Evolutionary conservation across 2,113 vertebrate genomes (phyloP), one percentile per base, ranked within the genome.

Genomic region (Lasiurus borealis): DNA sequence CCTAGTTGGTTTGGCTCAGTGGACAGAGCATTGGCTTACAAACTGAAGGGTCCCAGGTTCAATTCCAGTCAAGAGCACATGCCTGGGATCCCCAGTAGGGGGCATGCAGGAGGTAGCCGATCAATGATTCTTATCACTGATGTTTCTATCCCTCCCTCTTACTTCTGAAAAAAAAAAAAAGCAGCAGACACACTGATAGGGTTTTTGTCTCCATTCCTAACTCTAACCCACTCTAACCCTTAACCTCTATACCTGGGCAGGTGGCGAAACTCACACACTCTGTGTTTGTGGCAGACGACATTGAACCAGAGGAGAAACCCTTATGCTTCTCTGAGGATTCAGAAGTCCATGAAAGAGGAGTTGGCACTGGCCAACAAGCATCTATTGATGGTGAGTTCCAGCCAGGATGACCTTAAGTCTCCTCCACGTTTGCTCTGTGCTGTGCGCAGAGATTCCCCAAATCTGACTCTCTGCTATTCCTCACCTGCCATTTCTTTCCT

Each of bases 331-430:
- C 68, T 91, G 27, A 77, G n/a, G 16, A 95, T 96, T 92, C 88
- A 36, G 85, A 66, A 27, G 10, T 0, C 3, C 3, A 1, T 93
- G 76, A 69, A 3, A 0, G 11, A 21, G 48, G 98, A 98, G 91
- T 34, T 98, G 89, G 21, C 3, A 6, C 69, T 98, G 2, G 96
- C 97, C 2, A 15, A 78, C 77, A 95, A 94, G 69, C 97, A 98
- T n/a, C 96, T 96, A 10, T 19, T 94, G 1, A 11, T 0, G 97
- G 98, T 98, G 92, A 97, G 98, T 95, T n/a, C 3, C 2, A 40
- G 75, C 80, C 31, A n/a, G 40, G 48, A 29, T 44, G 64, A 57
- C 66, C 71, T 18, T 36, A 19, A 27, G 44, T 62, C n/a, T 76
- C 73, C n/a, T 14, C 52, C 52, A 69, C 66, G 59, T 3, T 19